Conservation (phyloP, 2,888 invertebrate genomes). For the Pemphredon lugubris region DNA sequence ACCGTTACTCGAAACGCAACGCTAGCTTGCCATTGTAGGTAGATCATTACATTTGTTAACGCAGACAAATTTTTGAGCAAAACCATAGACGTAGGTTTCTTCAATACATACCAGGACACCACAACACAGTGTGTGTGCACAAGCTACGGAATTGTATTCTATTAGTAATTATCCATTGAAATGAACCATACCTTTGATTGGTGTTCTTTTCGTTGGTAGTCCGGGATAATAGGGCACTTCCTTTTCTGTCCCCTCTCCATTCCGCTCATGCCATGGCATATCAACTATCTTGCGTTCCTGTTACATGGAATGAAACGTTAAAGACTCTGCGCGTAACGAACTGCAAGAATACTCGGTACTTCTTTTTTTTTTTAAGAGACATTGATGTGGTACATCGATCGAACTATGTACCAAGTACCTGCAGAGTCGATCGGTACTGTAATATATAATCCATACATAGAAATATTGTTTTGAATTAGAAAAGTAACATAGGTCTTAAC, state of each 20-base stretch:
- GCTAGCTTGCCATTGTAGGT: not conserved
- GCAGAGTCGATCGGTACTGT: constrained; percentile 54
- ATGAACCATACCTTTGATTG: constrained; percentile 87
- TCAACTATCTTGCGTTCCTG: constrained; percentile 85
- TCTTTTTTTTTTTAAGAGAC: constrained; percentile 29
- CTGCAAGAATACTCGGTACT: constrained; percentile 46
- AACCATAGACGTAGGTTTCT: constrained; percentile 67
- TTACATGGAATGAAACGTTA: constrained; percentile 62
- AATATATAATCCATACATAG: constrained; percentile 64
- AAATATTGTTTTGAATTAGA: constrained; percentile 58
- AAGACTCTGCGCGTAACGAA: constrained; percentile 14
- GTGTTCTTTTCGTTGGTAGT: constrained; percentile 89
- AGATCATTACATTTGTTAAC: constrained; percentile 19
- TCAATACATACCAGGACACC: constrained; percentile 79
- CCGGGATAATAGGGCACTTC: constrained; percentile 87
- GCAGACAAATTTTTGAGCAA: constrained; percentile 65
- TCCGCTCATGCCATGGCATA: constrained; percentile 89
- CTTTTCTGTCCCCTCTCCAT: constrained; percentile 83
- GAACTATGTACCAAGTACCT: constrained; percentile 64
- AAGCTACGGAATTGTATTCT: constrained; percentile 80
- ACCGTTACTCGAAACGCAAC: no score
- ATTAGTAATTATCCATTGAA: constrained; percentile 71
- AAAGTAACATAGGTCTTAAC: constrained; percentile 47
- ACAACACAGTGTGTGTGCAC: constrained; percentile 76
- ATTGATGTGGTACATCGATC: constrained; percentile 53